Evolutionary conservation across 2,113 vertebrate species (phyloP).

Genomic region (Talpa occidentalis): DNA sequence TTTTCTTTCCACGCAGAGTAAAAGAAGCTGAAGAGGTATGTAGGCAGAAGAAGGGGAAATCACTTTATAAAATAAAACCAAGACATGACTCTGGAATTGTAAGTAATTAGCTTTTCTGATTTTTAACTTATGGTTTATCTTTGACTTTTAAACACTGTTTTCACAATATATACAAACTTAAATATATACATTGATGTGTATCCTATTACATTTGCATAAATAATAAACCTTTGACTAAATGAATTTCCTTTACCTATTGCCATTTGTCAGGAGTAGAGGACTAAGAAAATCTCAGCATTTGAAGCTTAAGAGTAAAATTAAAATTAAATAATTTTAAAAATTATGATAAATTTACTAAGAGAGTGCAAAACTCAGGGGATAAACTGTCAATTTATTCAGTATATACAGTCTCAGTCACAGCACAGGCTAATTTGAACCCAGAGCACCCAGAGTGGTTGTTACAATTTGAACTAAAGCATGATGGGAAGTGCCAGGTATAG

Average conservation of each 20-base stretch:
- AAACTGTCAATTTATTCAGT: neutral
- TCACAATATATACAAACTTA: neutral
- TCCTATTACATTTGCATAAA: neutral
- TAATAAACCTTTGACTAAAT: neutral
- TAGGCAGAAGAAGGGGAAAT: constrained; percentile 95
- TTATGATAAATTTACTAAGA: neutral
- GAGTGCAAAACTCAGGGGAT: accelerated
- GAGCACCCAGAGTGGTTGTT: neutral
- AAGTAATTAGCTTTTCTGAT: constrained; percentile 82
- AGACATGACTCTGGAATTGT: constrained; percentile 97
- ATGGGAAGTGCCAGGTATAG: neutral
- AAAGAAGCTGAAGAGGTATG: constrained; percentile 95
- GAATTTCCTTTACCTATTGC: neutral
- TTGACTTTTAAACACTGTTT: neutral
- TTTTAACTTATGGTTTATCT: constrained; percentile 6
- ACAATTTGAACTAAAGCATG: neutral
- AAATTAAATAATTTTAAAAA: too few relatives aligned
- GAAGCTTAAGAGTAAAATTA: neutral
- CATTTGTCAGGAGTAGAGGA: neutral
- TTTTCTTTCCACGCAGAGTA: constrained; percentile 87
- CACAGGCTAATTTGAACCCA: neutral
- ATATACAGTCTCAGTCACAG: accelerated
- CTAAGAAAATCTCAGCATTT: neutral
- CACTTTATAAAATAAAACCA: constrained; percentile 95
- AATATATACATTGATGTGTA: constrained; percentile 21